Conservation (phyloP, 2,113 vertebrate species). For the Spea bombifrons region DNA sequence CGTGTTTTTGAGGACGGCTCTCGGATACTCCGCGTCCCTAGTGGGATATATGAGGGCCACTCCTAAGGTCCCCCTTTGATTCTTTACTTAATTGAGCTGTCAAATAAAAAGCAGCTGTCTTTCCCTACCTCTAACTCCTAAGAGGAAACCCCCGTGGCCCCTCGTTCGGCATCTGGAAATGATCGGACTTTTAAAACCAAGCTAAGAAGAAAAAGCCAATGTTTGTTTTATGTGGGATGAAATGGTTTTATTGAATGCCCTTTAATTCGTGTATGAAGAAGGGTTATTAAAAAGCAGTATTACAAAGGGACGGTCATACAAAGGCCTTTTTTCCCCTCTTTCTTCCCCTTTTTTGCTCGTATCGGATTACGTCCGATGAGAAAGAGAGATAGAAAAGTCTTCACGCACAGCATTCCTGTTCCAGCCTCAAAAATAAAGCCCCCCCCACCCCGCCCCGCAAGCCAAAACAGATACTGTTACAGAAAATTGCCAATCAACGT, state of each 20-base stretch:
- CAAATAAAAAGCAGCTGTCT: constrained; percentile 80
- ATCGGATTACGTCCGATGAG: constrained; percentile 65
- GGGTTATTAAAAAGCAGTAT: constrained; percentile 77
- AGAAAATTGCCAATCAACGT: constrained; percentile 5
- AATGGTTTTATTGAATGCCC: constrained; percentile 73
- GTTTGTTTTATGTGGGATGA: constrained; percentile 90
- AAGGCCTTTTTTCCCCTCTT: constrained; percentile 60
- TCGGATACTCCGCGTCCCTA: constrained; percentile 49
- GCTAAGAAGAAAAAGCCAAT: constrained; percentile 79
- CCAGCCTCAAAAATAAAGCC: background rate
- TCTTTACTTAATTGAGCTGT: constrained; percentile 66
- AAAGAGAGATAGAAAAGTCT: constrained; percentile 61
- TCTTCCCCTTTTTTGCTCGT: constrained; percentile 50
- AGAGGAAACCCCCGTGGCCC: constrained; percentile 62
- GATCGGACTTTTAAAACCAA: constrained; percentile 80
- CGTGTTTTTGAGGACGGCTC: background rate
- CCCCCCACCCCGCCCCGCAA: background rate
- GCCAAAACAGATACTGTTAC: background rate
- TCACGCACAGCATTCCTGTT: constrained; percentile 52
- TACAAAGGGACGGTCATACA: constrained; percentile 62
- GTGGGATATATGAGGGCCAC: constrained; percentile 54
- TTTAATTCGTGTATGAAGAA: constrained; percentile 82
- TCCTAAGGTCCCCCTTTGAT: constrained; percentile 69
- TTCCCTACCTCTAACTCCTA: constrained; percentile 64
- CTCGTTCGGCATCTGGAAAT: constrained; percentile 86